Evolutionary conservation across 2,113 vertebrate genomes (phyloP), one percentile per base, ranked within the genome.

Genomic region (Guaruba guarouba): DNA sequence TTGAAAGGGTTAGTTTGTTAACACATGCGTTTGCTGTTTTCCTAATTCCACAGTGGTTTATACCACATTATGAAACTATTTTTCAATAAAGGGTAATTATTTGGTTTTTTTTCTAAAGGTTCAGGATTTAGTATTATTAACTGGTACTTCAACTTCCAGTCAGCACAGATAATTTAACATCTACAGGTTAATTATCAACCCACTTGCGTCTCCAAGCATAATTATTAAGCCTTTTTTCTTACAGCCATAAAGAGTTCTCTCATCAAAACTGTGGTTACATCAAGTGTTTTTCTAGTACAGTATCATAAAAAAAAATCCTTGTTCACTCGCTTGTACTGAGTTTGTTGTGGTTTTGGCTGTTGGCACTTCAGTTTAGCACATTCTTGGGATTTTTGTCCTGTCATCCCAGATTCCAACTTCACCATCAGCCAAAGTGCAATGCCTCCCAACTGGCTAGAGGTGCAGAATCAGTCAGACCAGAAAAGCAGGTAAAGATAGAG

Each of bases 401-500:
- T 75, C 4, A 46, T 43, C 20, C 41, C 17, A 16, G 29, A 27
- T 27, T 49, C 35, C 35, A 39, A 33, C 25, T 29, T 35, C 41
- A 27, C 18, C 0, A 1, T 29, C 31, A 49, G 35, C 55, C 10
- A 22, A 55, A 66, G 33, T 5, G 9, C 19, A 41, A 22, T 10
- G 8, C 18, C 4, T 64, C 13, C 29, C 31, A 18, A 24, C 29
- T 24, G 28, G 9, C 28, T 28, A 25, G 11, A 25, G 8, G 8
- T 2, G 4, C 23, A 66, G 28, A 66, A 69, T 2, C 2, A 2
- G 18, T 48, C 54, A 66, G 19, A n/a, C 18, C 0, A 1, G 46
- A 57, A 70, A 75, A 89, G 4, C 33, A 57, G 35, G 24, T 22
- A 48, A 77, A 74, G n/a, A 27, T 7, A 69, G 41, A 75, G 23